A percentile compares a stretch with the other conserved stretches of the same genome.
Evolutionary conservation across 2,113 vertebrate genomes (phyloP).

Genomic region (Litocranius walleri): DNA sequence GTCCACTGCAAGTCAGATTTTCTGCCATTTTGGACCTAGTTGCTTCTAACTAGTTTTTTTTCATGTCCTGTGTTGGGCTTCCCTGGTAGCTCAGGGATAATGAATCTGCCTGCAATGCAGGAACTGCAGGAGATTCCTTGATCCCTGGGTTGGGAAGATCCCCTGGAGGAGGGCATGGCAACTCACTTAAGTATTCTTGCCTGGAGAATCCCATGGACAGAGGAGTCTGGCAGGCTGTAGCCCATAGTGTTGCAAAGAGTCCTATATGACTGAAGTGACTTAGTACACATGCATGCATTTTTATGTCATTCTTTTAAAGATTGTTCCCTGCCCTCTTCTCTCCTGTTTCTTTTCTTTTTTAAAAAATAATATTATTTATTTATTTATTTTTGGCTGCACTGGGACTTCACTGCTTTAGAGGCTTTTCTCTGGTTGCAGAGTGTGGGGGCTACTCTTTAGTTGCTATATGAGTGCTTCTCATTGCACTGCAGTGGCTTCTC

Average conservation of each 20-base stretch:
- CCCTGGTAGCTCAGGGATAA: neutral
- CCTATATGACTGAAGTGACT: neutral
- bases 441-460: neutral
- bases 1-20: neutral
- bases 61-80: neutral
- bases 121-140: neutral
- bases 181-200: neutral
- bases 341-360: neutral
- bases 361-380: neutral
- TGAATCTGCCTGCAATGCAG: neutral
- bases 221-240: neutral
- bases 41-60: neutral
- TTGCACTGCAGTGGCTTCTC: neutral
- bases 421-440: neutral
- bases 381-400: neutral
- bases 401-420: neutral
- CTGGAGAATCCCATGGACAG: neutral
- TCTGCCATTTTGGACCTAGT: neutral
- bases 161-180: neutral
- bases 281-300: neutral
- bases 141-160: neutral
- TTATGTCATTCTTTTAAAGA: neutral
- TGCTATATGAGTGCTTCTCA: neutral
- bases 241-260: neutral
- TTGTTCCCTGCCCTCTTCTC: neutral